Evolutionary conservation across 2,113 vertebrate genomes (phyloP).

Genomic region (Sarotherodon lohbergeri): DNA sequence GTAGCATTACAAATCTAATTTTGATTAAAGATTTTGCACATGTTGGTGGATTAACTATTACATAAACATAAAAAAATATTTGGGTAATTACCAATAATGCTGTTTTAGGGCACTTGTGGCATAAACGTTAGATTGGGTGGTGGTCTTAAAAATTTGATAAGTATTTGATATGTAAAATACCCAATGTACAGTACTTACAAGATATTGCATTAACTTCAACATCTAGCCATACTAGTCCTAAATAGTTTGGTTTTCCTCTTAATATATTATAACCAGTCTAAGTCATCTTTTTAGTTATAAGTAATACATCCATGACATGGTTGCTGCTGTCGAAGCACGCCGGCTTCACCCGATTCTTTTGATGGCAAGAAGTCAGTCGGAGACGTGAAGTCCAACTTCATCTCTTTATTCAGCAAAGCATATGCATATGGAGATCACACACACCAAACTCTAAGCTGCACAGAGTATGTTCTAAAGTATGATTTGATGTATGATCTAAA

Average conservation of each 20-base stretch:
- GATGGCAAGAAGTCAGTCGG: not conserved
- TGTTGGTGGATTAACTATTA: not conserved
- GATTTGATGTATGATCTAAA: not conserved
- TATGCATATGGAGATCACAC: not conserved
- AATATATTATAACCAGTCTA: not conserved
- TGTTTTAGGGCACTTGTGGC: not conserved
- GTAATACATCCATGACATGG: not conserved
- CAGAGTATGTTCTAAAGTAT: rapidly evolving
- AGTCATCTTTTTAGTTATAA: not conserved
- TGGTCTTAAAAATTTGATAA: not conserved
- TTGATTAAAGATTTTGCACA: not conserved
- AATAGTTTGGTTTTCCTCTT: not conserved
- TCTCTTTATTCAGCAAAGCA: not conserved
- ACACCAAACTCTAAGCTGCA: not conserved
- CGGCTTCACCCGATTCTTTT: not conserved
- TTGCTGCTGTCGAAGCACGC: not conserved
- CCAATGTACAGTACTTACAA: not conserved
- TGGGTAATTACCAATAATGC: not conserved
- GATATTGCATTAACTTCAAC: not conserved
- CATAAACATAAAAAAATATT: not conserved
- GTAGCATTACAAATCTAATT: not conserved
- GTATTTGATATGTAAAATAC: not conserved
- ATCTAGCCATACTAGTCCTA: not conserved
- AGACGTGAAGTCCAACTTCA: not conserved
- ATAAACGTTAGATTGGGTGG: rapidly evolving